Conservation (phyloP, 2,888 invertebrate genomes). For the Anagyrus pseudococci region DNA sequence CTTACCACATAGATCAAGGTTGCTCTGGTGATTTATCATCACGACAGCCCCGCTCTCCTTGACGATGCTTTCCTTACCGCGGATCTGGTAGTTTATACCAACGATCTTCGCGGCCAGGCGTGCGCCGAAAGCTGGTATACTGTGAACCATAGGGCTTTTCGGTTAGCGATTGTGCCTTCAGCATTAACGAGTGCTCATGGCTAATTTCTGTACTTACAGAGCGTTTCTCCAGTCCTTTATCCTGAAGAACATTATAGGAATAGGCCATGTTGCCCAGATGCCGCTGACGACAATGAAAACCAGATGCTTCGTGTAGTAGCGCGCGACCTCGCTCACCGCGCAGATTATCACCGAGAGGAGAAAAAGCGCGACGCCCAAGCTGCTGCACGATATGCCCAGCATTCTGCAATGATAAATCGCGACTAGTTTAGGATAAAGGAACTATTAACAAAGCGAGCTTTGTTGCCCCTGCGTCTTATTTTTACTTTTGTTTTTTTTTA, state of each 20-base stretch:
- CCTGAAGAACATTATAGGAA: constrained; percentile 78
- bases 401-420: constrained; percentile 47
- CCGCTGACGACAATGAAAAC: constrained; percentile 71
- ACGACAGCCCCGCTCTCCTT: constrained; percentile 79
- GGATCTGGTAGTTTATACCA: constrained; percentile 76
- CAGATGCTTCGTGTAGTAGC: constrained; percentile 76
- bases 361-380: constrained; percentile 48
- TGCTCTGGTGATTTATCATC: constrained; percentile 88
- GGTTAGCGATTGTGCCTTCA: too few species aligned
- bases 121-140: constrained; percentile 74
- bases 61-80: constrained; percentile 78
- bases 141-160: constrained; percentile 52
- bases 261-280: constrained; percentile 69
- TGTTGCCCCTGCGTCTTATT: too few species aligned
- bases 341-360: constrained; percentile 52
- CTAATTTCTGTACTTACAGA: constrained; percentile 68
- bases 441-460: too few species aligned
- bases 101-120: constrained; percentile 67
- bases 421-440: too few species aligned
- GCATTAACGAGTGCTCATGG: too few species aligned
- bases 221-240: constrained; percentile 80
- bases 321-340: constrained; percentile 68
- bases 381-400: constrained; percentile 50
- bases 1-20: constrained; percentile 83
- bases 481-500: too few species aligned